Percentiles rank a stretch among this genome's conserved stretches.
phyloP scores from a whole-genome alignment of 2,797 vertebrate genomes.

The Malacoraja senta region DNA sequence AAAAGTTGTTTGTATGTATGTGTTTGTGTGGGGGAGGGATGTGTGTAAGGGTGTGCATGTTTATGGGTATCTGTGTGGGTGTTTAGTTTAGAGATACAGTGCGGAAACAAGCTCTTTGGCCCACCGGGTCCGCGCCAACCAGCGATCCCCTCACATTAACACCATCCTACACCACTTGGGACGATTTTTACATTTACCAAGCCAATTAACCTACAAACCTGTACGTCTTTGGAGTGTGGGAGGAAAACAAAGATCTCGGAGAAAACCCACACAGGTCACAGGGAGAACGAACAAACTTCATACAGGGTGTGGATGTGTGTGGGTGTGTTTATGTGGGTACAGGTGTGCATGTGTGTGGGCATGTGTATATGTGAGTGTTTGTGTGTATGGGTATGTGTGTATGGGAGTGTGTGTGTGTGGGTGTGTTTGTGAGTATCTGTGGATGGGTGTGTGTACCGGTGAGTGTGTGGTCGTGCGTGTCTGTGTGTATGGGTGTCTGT shows the following conservation, averaged over 20 bases:
- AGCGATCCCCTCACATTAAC: too few relatives aligned
- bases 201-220: too few relatives aligned
- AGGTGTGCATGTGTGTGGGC: not conserved
- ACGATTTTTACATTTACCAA: too few relatives aligned
- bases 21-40: not conserved
- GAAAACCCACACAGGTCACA: too few relatives aligned
- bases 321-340: not conserved
- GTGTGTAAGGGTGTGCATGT: not conserved
- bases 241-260: too few relatives aligned
- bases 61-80: too few relatives aligned
- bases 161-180: too few relatives aligned
- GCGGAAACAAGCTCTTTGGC: too few relatives aligned
- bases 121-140: too few relatives aligned
- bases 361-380: not conserved
- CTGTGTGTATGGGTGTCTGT: not conserved
- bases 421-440: not conserved
- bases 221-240: too few relatives aligned
- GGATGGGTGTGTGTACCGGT: not conserved
- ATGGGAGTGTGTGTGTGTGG: not conserved
- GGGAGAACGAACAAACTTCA: too few relatives aligned
- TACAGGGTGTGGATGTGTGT: not conserved
- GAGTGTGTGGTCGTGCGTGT: not conserved
- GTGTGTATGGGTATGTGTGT: not conserved
- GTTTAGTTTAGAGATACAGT: too few relatives aligned
- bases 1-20: not conserved